Conservation (phyloP, 2,888 invertebrate species). For the Petrophora chlorosata region DNA sequence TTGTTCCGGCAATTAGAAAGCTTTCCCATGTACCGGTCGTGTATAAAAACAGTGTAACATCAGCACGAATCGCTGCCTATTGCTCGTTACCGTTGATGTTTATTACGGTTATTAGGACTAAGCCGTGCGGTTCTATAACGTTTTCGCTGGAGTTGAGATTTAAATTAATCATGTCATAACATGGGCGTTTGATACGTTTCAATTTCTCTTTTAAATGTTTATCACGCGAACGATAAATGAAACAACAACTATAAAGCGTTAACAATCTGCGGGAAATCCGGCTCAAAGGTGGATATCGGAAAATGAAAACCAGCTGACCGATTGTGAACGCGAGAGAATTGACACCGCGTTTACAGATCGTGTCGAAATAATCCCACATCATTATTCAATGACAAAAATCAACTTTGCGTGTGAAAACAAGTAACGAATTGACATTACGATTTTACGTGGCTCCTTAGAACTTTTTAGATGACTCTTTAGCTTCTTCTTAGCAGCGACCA, state of each 20-base stretch:
- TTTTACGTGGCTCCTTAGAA: no score
- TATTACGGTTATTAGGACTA: constrained; percentile 82
- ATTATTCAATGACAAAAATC: constrained; percentile 23
- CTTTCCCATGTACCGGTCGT: constrained; percentile 83
- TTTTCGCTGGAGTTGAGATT: constrained; percentile 67
- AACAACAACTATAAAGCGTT: constrained; percentile 42
- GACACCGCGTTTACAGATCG: constrained; percentile 59
- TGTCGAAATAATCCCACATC: constrained; percentile 45
- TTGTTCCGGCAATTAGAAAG: constrained; percentile 85
- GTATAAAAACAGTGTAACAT: constrained; percentile 84
- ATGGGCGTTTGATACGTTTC: constrained; percentile 27
- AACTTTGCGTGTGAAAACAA: constrained; percentile 4
- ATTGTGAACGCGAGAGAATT: constrained; percentile 55
- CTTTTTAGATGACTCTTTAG: not conserved
- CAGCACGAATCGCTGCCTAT: constrained; percentile 83
- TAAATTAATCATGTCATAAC: constrained; percentile 56
- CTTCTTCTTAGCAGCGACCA: no score
- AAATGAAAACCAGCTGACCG: constrained; percentile 64
- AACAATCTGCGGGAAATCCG: constrained; percentile 63
- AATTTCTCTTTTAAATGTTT: constrained; percentile 1
- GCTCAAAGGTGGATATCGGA: constrained; percentile 51
- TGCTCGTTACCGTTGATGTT: constrained; percentile 83
- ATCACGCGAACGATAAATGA: not conserved
- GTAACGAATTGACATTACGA: constrained; percentile 11
- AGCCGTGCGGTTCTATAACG: constrained; percentile 75